Evolutionary conservation across 2,797 vertebrate genomes (phyloP).

Genomic region (Todus mexicanus): DNA sequence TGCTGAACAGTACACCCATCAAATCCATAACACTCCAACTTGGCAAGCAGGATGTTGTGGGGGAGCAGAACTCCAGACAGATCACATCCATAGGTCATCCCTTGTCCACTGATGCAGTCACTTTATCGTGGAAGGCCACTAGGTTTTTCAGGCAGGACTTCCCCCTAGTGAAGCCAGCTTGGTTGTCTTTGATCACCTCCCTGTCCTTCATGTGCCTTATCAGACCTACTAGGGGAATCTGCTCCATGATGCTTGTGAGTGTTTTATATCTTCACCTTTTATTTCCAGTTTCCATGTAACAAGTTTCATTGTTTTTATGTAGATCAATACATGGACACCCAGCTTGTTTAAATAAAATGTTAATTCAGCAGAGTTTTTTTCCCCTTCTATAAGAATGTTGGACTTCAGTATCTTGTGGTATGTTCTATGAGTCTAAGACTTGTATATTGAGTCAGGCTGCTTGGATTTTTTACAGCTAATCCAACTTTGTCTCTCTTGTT

Average conservation of each 20-base stretch:
- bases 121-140: too few relatives aligned
- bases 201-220: too few relatives aligned
- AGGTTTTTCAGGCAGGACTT: too few relatives aligned
- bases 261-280: background rate
- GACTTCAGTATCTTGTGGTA: background rate
- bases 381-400: background rate
- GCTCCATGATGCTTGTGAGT: background rate
- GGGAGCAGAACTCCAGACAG: too few relatives aligned
- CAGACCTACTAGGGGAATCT: too few relatives aligned
- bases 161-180: too few relatives aligned
- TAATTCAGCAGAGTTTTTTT: background rate
- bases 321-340: background rate
- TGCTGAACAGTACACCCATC: too few relatives aligned
- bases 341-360: background rate
- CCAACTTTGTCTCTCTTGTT: background rate
- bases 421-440: background rate
- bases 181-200: too few relatives aligned
- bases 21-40: too few relatives aligned
- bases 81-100: too few relatives aligned
- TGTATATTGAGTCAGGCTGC: background rate
- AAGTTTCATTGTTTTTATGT: background rate
- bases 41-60: too few relatives aligned
- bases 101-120: too few relatives aligned
- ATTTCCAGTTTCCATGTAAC: background rate
- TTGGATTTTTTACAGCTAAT: background rate